Base-by-base conservation (phyloP, 1,140 invertebrate genomes). In the Catajapyx aquilonaris region DNA sequence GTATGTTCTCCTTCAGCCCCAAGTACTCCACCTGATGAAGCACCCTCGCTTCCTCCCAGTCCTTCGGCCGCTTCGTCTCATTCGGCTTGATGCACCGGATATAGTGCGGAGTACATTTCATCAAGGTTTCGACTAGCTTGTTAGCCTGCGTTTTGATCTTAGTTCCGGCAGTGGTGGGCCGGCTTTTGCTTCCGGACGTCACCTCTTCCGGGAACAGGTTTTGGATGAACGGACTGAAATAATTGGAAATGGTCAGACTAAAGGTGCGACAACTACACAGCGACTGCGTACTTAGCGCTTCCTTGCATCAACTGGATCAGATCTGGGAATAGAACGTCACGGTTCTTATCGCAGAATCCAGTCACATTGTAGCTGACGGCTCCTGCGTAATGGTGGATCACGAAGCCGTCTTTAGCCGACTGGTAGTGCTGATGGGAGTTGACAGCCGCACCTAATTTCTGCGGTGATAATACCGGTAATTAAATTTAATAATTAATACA, bases 21-120 rank as follows among this genome's bases (percentile, higher is more conserved):
- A 74, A 48, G 55, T 75, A 75, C 44, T 68, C 64, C n/a, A 70
- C 64, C 55, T 66, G 62, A 59, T 76, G 72, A 41, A 66, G 66
- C 0, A 74, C 68, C 46, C 70, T 55, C 7, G 59, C 48, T 22
- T 66, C 54, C 44, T 81, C 75, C 69, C 76, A 81, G 43, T 78
- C 74, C n/a, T 64, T 57, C 1, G 76, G 60, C 51, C 62, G 65
- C 51, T 79, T 79, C 5, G 69, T 74, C 50, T 81, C 75, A 49
- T 81, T 81, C 2, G 77, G 77, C 51, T 81, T 81, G 39, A 81
- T 77, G 49, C 78, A 81, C 21, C 76, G 52, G 25, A 81, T 65
- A 44, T 76, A 75, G 62, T 78, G 75, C 18, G 77, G 75, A 4
- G 70, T 70, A 48, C 76, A 78, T 43, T 68, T 65, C 63, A 70